Conservation (phyloP, 2,888 invertebrate genomes). For the Athripsodes cinereus region DNA sequence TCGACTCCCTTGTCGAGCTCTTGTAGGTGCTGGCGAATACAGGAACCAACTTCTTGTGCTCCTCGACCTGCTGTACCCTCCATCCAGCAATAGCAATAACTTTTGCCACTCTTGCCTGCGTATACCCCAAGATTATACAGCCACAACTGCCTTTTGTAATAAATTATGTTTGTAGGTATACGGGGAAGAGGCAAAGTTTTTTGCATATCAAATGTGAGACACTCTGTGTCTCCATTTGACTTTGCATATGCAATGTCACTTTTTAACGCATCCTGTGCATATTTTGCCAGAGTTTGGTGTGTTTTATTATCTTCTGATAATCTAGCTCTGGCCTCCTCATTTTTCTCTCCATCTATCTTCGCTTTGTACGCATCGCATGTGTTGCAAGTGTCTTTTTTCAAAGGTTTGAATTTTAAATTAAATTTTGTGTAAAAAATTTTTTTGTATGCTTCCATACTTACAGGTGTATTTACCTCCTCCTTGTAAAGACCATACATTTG, state of each 20-base stretch:
- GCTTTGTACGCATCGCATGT: constrained; percentile 6
- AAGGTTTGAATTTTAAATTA: constrained; percentile 16
- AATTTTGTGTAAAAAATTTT: constrained; percentile 12
- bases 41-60: constrained; percentile 30
- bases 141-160: constrained; percentile 31
- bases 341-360: constrained; percentile 8
- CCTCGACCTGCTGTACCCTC: constrained; percentile 30
- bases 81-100: constrained; percentile 22
- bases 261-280: constrained; percentile 18
- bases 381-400: constrained; percentile 22
- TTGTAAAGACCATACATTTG: not conserved
- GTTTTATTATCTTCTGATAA: constrained; percentile 10
- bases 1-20: constrained; percentile 7
- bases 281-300: constrained; percentile 9
- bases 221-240: constrained; percentile 12
- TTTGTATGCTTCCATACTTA: constrained; percentile 6
- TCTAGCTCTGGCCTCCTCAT: constrained; percentile 12
- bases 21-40: constrained; percentile 27
- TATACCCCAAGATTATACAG: constrained; percentile 30
- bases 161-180: constrained; percentile 29
- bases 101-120: constrained; percentile 23
- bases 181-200: constrained; percentile 29
- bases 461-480: constrained; percentile 1
- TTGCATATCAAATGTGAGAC: constrained; percentile 28
- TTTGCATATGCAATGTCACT: constrained; percentile 16